phyloP scores from a whole-genome alignment of 2,797 vertebrate genomes.

The Channallabes apus region DNA sequence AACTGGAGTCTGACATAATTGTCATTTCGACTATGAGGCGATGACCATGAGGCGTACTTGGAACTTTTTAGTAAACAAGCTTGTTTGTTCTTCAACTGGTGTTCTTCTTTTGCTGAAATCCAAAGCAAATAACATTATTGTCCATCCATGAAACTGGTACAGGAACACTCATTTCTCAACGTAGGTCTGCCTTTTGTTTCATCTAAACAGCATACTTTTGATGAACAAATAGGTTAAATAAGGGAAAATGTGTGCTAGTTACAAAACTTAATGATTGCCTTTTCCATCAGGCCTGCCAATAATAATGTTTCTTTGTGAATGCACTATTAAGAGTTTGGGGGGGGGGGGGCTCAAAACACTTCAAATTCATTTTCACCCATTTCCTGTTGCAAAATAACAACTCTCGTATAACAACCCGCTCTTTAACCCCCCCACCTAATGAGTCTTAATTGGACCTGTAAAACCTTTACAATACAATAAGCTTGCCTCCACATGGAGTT shows the following conservation, averaged over 20 bases:
- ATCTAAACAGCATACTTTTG: slow-evolving; percentile 19
- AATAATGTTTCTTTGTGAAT: slow-evolving; percentile 56
- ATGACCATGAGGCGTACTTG: slow-evolving; percentile 12
- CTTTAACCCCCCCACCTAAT: slow-evolving; percentile 50
- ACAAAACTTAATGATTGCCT: slow-evolving; percentile 50
- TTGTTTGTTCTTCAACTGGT: slow-evolving; percentile 37
- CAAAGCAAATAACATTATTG: slow-evolving; percentile 26
- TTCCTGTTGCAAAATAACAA: slow-evolving; percentile 61
- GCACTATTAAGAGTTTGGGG: slow-evolving; percentile 40
- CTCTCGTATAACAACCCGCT: slow-evolving; percentile 39
- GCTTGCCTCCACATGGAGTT: slow-evolving; percentile 66
- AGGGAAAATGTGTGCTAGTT: slow-evolving; percentile 47
- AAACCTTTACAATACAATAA: slow-evolving; percentile 71
- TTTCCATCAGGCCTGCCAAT: slow-evolving; percentile 58
- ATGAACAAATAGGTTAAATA: slow-evolving; percentile 50
- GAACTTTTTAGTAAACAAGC: slow-evolving; percentile 6
- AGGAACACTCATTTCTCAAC: slow-evolving; percentile 31
- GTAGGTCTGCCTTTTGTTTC: slow-evolving; percentile 35
- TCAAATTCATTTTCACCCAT: slow-evolving; percentile 51
- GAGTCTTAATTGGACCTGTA: slow-evolving; percentile 67
- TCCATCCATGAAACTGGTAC: slow-evolving; percentile 37
- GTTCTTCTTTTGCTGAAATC: slow-evolving; percentile 18
- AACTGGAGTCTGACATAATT: slow-evolving; percentile 54
- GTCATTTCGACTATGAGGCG: slow-evolving; percentile 9
- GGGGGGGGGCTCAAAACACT: slow-evolving; percentile 45